Conservation (phyloP, 1,140 invertebrate species). For the Micrasema minimum region DNA sequence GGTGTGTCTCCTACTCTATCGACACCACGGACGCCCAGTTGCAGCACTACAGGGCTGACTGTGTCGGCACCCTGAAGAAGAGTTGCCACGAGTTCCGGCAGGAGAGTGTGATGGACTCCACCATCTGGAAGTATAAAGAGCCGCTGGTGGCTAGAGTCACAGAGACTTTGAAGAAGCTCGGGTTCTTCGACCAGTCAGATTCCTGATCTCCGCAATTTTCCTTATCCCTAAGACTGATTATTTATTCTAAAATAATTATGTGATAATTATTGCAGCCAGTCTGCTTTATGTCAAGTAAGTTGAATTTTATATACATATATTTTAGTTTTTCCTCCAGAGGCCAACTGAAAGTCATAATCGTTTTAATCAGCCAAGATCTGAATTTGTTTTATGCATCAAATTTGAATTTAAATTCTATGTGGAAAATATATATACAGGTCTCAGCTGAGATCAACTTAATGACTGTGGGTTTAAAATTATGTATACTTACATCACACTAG, state of each 20-base stretch:
- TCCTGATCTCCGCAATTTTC: conserved; percentile 39
- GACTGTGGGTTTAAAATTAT: too few relatives aligned
- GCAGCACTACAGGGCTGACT: conserved; percentile 93
- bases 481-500: too few relatives aligned
- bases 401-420: too few relatives aligned
- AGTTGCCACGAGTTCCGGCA: conserved; percentile 84
- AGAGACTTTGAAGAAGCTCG: conserved; percentile 76
- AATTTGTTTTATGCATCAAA: too few relatives aligned
- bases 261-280: conserved; percentile 29
- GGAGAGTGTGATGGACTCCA: conserved; percentile 85
- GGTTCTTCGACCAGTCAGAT: conserved; percentile 70
- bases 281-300: conserved; percentile 30
- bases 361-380: too few relatives aligned
- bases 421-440: too few relatives aligned
- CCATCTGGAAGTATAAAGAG: conserved; percentile 89
- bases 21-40: conserved; percentile 86
- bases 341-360: too few relatives aligned
- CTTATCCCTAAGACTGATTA: conserved; percentile 41
- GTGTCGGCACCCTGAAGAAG: conserved; percentile 89
- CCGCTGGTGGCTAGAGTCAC: conserved; percentile 77
- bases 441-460: too few relatives aligned
- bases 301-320: too few relatives aligned
- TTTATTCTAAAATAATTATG: conserved; percentile 40
- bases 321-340: too few relatives aligned
- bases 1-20: conserved; percentile 88